These are phyloP conservation scores for Vespertilio murinus DNA, from an alignment of 2,797 vertebrate genomes.

Conservation along the genomic window DNA sequence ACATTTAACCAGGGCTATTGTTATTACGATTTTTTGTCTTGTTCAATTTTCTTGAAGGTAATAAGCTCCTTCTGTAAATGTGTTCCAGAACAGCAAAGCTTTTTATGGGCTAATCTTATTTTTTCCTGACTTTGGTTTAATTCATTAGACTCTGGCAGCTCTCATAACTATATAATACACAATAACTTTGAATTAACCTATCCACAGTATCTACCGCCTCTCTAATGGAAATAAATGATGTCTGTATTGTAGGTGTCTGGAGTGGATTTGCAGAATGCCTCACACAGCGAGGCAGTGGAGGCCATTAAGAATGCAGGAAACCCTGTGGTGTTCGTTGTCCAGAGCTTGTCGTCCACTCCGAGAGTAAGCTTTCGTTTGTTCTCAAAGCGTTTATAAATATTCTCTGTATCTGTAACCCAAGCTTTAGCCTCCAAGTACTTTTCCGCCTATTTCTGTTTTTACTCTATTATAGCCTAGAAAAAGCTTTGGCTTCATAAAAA, in stretches of 20 bases:
- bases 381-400: constrained; percentile 2
- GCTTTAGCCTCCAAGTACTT: not conserved
- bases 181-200: not conserved
- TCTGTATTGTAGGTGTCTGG: constrained; percentile 89
- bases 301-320: constrained; percentile 92
- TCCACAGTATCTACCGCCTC: not conserved
- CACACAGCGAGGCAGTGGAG: constrained; percentile 92
- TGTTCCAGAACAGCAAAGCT: not conserved
- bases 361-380: constrained; percentile 85
- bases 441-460: not conserved
- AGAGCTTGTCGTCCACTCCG: constrained; percentile 91
- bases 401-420: not conserved
- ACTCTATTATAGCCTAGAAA: not conserved
- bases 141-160: not conserved
- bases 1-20: not conserved
- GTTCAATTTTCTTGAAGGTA: not conserved
- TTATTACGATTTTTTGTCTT: not conserved
- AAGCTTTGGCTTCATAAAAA: not conserved
- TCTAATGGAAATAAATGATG: not conserved
- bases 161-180: not conserved
- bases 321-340: constrained; percentile 94
- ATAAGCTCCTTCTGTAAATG: not conserved
- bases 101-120: not conserved
- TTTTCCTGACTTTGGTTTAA: not conserved
- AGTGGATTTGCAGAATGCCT: constrained; percentile 91